phyloP scores from a whole-genome alignment of 2,113 vertebrate species.

The Lophotis ruficrista region DNA sequence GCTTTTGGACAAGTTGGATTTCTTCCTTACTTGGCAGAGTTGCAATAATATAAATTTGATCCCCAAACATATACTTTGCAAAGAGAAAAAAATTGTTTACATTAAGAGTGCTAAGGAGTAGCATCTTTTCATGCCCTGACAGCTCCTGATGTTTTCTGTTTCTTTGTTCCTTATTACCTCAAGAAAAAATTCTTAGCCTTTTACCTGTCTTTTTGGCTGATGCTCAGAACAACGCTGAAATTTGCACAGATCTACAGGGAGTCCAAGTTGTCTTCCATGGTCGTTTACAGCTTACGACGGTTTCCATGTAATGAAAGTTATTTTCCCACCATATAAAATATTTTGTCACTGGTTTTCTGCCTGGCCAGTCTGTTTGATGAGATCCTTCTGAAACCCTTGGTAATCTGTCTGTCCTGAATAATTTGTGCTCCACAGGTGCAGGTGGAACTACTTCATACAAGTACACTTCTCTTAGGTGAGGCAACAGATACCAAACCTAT shows the following conservation, averaged over 20 bases:
- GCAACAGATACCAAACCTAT: neutral
- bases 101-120: neutral
- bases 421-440: neutral
- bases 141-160: neutral
- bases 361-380: neutral
- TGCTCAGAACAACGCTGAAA: neutral
- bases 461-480: neutral
- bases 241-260: neutral
- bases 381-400: neutral
- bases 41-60: neutral
- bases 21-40: neutral
- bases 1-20: neutral
- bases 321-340: neutral
- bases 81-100: neutral
- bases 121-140: neutral
- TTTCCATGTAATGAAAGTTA: neutral
- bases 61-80: neutral
- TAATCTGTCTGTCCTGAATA: neutral
- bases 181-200: neutral
- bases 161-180: neutral
- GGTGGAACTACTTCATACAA: neutral
- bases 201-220: conserved; percentile 1
- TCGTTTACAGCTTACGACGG: neutral
- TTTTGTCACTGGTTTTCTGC: neutral
- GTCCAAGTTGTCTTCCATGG: neutral